Conservation (phyloP, 2,888 invertebrate genomes). For the Callinectes sapidus region DNA sequence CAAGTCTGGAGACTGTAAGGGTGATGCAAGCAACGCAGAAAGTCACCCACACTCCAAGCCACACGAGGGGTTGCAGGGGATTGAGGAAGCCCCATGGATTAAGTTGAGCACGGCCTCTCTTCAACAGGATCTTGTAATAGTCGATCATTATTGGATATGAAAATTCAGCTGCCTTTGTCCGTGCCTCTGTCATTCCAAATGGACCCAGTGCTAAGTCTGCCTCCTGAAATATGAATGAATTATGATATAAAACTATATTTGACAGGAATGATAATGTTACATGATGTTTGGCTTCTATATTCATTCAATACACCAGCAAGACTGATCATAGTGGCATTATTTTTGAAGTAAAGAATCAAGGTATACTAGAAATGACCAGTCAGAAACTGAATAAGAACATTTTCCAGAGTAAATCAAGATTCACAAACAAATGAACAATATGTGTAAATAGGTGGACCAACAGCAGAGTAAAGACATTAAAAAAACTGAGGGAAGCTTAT, state of each 20-base stretch:
- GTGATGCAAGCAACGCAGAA: constrained; percentile 20
- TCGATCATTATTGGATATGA: constrained; percentile 62
- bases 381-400: not conserved
- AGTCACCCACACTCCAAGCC: constrained; percentile 47
- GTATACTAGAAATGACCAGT: not conserved
- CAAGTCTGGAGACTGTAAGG: not conserved
- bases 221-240: constrained; percentile 43
- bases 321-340: too few species aligned
- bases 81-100: constrained; percentile 64
- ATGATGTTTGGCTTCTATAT: not conserved
- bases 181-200: constrained; percentile 62
- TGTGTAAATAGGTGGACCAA: not conserved
- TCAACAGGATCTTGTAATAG: constrained; percentile 58
- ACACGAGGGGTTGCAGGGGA: constrained; percentile 54
- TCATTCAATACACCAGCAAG: not conserved
- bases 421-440: not conserved
- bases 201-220: constrained; percentile 66
- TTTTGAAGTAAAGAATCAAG: not conserved
- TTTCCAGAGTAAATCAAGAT: not conserved
- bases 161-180: constrained; percentile 55
- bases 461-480: not conserved
- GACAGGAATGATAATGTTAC: not conserved
- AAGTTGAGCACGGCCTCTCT: constrained; percentile 38
- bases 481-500: not conserved
- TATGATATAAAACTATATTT: not conserved